Evolutionary conservation across 2,888 invertebrate species (phyloP), one percentile per base, ranked within the genome.

Genomic region (Dioctria linearis): DNA sequence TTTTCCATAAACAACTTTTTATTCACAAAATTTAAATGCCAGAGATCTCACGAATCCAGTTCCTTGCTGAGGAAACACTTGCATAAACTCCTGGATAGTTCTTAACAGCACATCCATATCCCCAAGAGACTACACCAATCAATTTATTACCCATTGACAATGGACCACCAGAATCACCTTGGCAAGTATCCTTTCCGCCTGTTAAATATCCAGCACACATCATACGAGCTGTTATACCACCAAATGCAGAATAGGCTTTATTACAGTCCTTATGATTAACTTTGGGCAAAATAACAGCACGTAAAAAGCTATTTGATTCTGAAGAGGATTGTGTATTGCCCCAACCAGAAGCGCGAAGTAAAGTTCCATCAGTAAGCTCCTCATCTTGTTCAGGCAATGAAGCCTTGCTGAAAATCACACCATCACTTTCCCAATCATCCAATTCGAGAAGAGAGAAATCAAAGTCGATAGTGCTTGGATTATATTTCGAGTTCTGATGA

Each of bases 101-200:
- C 1, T 82, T n/a, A 61, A 66, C 63, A 57, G 86, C 88, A 57
- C 89, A 89, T 46, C 87, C 86, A 11, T 75, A 81, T 51, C 89
- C 89, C 87, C 88, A 89, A 8, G 88, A 89, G 0, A 89, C 89
- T 66, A 89, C 66, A 71, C 89, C 89, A 3, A 87, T 85, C 4
- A 86, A 84, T 79, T 84, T 4, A 3, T 81, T 80, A 2, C 83
- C 59, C 0, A 87, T 81, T 3, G 83, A 84, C 83, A 88, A 80
- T 73, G 89, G 89, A n/a, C 89, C 89, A 82, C 89, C 89, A 3
- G 87, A 88, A 80, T 89, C 89, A 81, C 89, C 88, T 83, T 88
- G 88, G 73, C 82, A 83, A 4, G 81, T 76, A 61, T 83, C 83
- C 67, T 80, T 82, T 25, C 82, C 82, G 9, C 87, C 88, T 49